Evolutionary conservation across 2,888 invertebrate species (phyloP), one percentile per base, ranked within the genome.

Genomic region (Eupithecia subumbrata): DNA sequence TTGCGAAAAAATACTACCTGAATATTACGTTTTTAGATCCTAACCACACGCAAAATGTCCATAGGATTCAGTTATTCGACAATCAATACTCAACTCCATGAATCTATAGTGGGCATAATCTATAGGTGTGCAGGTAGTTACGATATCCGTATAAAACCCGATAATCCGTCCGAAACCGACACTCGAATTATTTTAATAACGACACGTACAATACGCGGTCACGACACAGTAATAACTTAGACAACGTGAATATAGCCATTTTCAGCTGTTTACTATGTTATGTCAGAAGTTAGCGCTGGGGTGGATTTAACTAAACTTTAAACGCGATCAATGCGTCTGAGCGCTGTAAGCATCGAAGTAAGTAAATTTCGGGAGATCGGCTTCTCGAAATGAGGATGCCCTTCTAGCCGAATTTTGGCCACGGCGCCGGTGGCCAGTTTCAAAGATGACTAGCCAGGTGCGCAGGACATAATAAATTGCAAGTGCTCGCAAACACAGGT

Each of bases 101-200:
- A 37, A 37, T 37, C 37, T 37, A 37, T 37, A 64, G 40, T 40
- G 43, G 43, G 22, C 1, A 25, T 60, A 60, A 60, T 60, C 8
- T 60, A 25, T 56, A 56, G 52, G n/a, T 56, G 52, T 22, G 22
- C 5, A 48, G 25, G 56, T 16, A 45, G 66, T 70, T n/a, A 67
- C 30, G 14, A 37, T 68, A 64, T 75, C 60, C 34, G 66, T 69
- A 56, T 79, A 82, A 82, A 86, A 86, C 81, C 82, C 83, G 87
- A 87, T 86, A 87, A 85, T 84, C 81, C 82, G 78, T 56, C 16
- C 73, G 76, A 37, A 80, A 80, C 76, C 76, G 76, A 80, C 78
- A 80, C 79, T 76, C 75, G 71, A 78, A 89, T 90, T 87, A 85
- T 83, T 80, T 75, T 85, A 85, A 87, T 88, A 87, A 88, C 86